phyloP scores from a whole-genome alignment of 1,140 invertebrate genomes.

The Cheumatopsyche charites region DNA sequence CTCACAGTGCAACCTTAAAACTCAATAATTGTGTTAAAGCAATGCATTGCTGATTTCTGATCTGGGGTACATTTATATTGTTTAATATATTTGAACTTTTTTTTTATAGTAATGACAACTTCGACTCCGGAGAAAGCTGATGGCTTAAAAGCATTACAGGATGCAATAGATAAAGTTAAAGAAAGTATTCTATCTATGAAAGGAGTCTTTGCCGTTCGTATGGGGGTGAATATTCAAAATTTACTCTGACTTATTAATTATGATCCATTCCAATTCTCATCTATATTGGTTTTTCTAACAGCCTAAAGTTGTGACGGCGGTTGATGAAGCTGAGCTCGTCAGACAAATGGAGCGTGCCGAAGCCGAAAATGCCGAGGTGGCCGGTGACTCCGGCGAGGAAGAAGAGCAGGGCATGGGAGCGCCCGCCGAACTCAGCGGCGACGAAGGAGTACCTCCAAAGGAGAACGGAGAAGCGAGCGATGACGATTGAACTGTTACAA shows the following conservation, averaged over 20 bases:
- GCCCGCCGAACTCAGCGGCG: conserved; percentile 54
- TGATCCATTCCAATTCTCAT: too few relatives aligned
- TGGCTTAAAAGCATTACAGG: conserved; percentile 86
- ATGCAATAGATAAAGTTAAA: conserved; percentile 88
- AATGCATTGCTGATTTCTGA: too few relatives aligned
- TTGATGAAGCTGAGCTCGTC: conserved; percentile 94
- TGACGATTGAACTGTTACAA: conserved; percentile 24
- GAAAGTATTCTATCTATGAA: conserved; percentile 81
- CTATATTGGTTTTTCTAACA: conserved; percentile 52
- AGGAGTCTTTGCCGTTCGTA: conserved; percentile 93
- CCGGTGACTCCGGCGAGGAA: conserved; percentile 86
- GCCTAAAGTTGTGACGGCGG: conserved; percentile 98
- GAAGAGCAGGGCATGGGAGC: conserved; percentile 65
- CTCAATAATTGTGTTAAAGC: too few relatives aligned
- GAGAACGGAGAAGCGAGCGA: conserved; percentile 43
- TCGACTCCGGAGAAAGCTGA: conserved; percentile 95
- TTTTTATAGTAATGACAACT: conserved; percentile 89
- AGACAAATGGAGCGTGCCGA: conserved; percentile 93
- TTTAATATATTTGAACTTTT: conserved; percentile 1
- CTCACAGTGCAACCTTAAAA: too few relatives aligned
- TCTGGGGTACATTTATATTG: neutral
- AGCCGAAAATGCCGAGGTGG: conserved; percentile 92
- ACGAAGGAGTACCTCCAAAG: conserved; percentile 53
- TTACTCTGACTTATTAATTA: neutral
- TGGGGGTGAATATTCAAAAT: conserved; percentile 74